Conservation (phyloP, 2,888 invertebrate genomes). For the Pseudococcus viburni region DNA sequence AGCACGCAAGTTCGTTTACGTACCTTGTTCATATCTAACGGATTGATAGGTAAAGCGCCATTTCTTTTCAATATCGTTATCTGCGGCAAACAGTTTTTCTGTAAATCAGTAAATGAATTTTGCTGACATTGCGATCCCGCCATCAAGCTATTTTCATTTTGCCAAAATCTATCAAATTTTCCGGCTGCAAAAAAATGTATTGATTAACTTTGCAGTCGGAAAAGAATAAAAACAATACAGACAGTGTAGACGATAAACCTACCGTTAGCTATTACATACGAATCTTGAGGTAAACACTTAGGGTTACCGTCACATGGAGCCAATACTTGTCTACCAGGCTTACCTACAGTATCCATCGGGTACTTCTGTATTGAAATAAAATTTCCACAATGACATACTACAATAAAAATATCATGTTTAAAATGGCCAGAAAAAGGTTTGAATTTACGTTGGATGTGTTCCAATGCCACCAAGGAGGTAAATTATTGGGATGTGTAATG, state of each 20-base stretch:
- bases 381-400: background rate
- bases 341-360: background rate
- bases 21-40: constrained; percentile 46
- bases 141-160: background rate
- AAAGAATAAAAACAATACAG: background rate
- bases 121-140: background rate
- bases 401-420: background rate
- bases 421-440: background rate
- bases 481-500: constrained; percentile 30
- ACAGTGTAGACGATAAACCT: background rate
- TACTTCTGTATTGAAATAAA: constrained; percentile 20
- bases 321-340: constrained; percentile 42
- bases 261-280: background rate
- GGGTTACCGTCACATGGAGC: constrained; percentile 34
- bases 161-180: constrained; percentile 16
- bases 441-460: background rate
- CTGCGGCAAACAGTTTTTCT: constrained; percentile 32
- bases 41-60: constrained; percentile 16
- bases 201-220: background rate
- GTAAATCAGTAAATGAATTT: background rate
- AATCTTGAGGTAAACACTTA: constrained; percentile 37
- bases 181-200: background rate
- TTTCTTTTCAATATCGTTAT: constrained; percentile 56
- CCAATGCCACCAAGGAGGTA: constrained; percentile 54
- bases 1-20: background rate